Evolutionary conservation across 1,140 invertebrate species (phyloP).

Genomic region (Elysia chlorotica): DNA sequence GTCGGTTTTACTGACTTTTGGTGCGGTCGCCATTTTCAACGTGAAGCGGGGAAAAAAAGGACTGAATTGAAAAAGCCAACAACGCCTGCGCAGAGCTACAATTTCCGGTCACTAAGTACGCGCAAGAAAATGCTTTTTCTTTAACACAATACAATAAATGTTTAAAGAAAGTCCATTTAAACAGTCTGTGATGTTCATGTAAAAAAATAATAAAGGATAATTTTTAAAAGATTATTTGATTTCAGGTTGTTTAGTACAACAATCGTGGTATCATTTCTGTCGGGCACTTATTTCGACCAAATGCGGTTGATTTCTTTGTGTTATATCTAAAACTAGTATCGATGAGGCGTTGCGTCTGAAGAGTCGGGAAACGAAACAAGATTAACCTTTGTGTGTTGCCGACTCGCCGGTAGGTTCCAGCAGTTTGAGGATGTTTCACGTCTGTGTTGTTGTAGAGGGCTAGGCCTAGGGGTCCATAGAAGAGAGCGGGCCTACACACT

Average conservation of each 20-base stretch:
- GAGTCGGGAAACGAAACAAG: too few species aligned
- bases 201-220: too few species aligned
- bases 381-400: too few species aligned
- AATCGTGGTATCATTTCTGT: constrained; percentile 24
- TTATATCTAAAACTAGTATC: background rate
- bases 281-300: constrained; percentile 14
- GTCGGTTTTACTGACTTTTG: constrained; percentile 54
- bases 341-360: too few species aligned
- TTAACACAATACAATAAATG: background rate
- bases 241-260: too few species aligned
- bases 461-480: too few species aligned
- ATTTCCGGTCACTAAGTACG: constrained; percentile 28
- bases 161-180: background rate
- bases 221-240: background rate
- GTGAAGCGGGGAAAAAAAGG: constrained; percentile 44
- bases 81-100: constrained; percentile 39
- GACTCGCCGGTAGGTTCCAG: too few species aligned
- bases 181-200: background rate
- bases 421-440: too few species aligned
- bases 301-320: constrained; percentile 14
- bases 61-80: background rate
- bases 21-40: constrained; percentile 56
- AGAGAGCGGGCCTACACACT: too few species aligned
- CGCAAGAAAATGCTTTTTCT: constrained; percentile 2
- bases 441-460: too few species aligned